Evolutionary conservation across 2,113 vertebrate species (phyloP), one percentile per base, ranked within the genome.

Genomic region (Thomomys bottae): DNA sequence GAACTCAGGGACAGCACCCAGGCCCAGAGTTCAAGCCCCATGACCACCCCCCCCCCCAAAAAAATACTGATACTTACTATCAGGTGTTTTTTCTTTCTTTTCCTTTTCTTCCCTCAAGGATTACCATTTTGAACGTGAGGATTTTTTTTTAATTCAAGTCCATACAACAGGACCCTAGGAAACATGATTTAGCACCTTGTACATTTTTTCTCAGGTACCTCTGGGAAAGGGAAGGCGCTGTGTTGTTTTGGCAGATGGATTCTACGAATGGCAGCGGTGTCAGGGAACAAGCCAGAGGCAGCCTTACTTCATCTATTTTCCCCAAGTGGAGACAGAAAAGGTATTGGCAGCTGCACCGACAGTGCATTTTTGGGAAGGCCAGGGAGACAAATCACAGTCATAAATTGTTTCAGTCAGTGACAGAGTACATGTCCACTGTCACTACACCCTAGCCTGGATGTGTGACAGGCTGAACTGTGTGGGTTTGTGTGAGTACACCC

Each of bases 251-350:
- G 99, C 99, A 4, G 99, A 99, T 82, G 99, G 99, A 83, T 99
- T 99, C 96, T 99, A 99, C 0, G 99, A 99, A 97, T 99, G 99
- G 99, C 98, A 96, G 96, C 98, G 96, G 82, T 79, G 90, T 70
- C 97, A 96, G 8, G 98, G 97, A 24, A 42, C 90, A 3, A 90
- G 3, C 57, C 96, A 97, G 26, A 99, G 98, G 89, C 99, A 99
- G 92, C 99, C 99, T 0, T 99, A 99, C 94, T 99, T 99, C 97
- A 99, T 99, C 96, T 99, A 99, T 93, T 99, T 99, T 79, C 98
- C 99, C 32, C 99, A 99, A 95, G 79, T 3, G 42, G 94, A 95
- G 89, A 82, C 95, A 0, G 12, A 97, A 21, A 1, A 2, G 98
- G 98, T 98, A 97, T 24, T 18, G 3, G 30, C 49, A 54, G 9